Evolutionary conservation across 2,888 invertebrate genomes (phyloP).

Genomic region (Acleris sparsana): DNA sequence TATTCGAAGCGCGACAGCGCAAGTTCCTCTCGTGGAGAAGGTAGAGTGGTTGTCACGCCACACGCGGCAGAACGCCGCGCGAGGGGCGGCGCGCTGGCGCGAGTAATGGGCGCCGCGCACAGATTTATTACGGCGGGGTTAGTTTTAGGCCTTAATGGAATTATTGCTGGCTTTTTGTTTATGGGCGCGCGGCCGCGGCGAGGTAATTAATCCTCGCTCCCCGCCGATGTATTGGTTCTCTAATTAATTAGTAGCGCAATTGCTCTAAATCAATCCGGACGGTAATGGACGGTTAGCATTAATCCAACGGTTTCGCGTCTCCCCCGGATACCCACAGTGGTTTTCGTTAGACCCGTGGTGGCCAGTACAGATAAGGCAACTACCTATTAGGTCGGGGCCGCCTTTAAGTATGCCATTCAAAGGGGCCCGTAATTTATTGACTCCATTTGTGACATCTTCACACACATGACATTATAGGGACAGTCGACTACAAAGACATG

Average conservation of each 20-base stretch:
- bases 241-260: conserved; percentile 54
- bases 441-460: not conserved
- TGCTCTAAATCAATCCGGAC: conserved; percentile 48
- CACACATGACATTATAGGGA: too few relatives aligned
- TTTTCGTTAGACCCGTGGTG: conserved; percentile 4
- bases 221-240: conserved; percentile 42
- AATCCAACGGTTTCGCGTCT: conserved; percentile 35
- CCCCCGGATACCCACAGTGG: conserved; percentile 2
- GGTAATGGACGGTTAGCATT: conserved; percentile 44
- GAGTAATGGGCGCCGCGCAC: conserved; percentile 53
- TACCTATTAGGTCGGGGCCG: conserved; percentile 4
- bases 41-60: conserved; percentile 28
- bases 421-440: conserved; percentile 24
- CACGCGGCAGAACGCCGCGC: conserved; percentile 27
- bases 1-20: conserved; percentile 40
- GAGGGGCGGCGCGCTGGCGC: conserved; percentile 48
- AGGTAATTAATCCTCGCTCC: conserved; percentile 45
- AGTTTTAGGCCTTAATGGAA: conserved; percentile 69
- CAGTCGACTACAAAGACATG: too few relatives aligned
- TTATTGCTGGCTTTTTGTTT: conserved; percentile 65
- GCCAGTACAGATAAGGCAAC: too few relatives aligned
- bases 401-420: conserved; percentile 1
- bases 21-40: conserved; percentile 35
- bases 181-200: conserved; percentile 46
- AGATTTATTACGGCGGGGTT: conserved; percentile 63